Base-by-base conservation (phyloP, 2,113 vertebrate genomes). In the Oenanthe oenanthe region DNA sequence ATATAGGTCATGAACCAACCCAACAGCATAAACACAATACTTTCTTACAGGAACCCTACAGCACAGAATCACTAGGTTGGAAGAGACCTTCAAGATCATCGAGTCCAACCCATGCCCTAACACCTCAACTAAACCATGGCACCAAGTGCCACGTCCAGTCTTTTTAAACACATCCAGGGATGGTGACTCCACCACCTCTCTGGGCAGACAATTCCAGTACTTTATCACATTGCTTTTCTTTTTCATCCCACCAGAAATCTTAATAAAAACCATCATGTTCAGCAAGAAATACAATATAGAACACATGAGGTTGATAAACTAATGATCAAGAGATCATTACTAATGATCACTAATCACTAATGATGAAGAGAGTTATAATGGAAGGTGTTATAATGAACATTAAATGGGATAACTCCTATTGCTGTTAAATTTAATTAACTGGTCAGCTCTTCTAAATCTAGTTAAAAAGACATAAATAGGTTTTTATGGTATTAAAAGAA, bases 121-220 rank as follows among this genome's bases (percentile, higher is more conserved):
- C 34, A 50, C 22, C 45, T 26, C 22, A 62, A 50, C 2, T 16
- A 40, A 12, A 50, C 29, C 34, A 50, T 12, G 34, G 34, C 34
- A 76, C 9, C 0, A 0, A 76, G 34, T 76, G 57, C 21, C 28
- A 50, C 17, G 50, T 16, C 6, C 57, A 76, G 1, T 12, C 9
- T 17, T 26, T 61, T 26, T 50, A 32, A 76, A 40, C 6, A 40
- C 57, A 16, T 50, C 28, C 7, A 32, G 34, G 17, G 17, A 12
- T 32, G 28, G 17, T 61, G 73, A 76, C 34, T 61, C 17, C 10
- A 25, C 13, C 13, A 12, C 6, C 12, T 61, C 16, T 28, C 34
- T 0, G 0, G 12, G 21, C 21, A 50, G 15, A 38, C 2, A 4
- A 76, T 61, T 76, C 17, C 28, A 32, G 7, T 40, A 32, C 7